These are phyloP conservation scores for Tuta absoluta DNA, from an alignment of 2,888 invertebrate species.

Conservation along the genomic window DNA sequence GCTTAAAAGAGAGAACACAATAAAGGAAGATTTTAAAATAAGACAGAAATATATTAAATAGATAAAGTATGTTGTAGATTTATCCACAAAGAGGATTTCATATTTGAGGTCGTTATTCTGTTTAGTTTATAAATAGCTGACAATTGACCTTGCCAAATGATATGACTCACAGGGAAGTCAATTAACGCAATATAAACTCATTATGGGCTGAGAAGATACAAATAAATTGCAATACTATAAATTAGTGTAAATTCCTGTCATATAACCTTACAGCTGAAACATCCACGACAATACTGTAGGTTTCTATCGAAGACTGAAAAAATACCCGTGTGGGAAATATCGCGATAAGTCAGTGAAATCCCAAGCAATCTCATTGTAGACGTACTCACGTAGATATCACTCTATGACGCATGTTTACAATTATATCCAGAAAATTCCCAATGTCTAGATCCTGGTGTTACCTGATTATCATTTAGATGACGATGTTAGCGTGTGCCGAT, in stretches of 20 bases:
- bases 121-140: background rate
- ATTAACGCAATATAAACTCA: conserved; percentile 6
- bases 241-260: background rate
- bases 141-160: conserved; percentile 3
- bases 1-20: too few species aligned
- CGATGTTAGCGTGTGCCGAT: background rate
- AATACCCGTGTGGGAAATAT: background rate
- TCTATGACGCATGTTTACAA: background rate
- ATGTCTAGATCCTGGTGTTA: background rate
- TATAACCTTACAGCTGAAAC: background rate
- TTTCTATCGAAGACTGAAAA: background rate
- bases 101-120: background rate
- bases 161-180: background rate
- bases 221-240: background rate
- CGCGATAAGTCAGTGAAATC: background rate
- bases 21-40: too few species aligned
- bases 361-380: background rate
- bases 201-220: background rate
- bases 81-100: background rate
- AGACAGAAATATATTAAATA: background rate
- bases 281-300: background rate
- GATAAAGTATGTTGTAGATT: background rate
- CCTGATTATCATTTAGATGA: conserved; percentile 3
- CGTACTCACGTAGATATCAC: background rate
- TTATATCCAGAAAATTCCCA: background rate